These are phyloP conservation scores for Lucilia cuprina DNA, from an alignment of 1,140 invertebrate species.

Conservation along the genomic window DNA sequence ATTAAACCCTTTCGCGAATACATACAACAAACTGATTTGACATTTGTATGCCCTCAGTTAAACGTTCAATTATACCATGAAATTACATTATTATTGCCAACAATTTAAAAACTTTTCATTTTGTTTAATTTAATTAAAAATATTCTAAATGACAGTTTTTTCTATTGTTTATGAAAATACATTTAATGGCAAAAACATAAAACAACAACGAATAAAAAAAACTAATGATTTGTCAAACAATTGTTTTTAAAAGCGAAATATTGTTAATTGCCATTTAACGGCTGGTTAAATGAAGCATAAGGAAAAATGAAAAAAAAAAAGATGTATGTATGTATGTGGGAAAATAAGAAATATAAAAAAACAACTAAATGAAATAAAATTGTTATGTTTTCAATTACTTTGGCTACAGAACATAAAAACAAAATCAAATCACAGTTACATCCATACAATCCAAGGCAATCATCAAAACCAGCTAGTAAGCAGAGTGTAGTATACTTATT, in stretches of 20 bases:
- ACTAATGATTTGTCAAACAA: background rate
- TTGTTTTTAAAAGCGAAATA: background rate
- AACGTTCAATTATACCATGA: background rate
- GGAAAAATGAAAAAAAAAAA: background rate
- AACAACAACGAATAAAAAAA: background rate
- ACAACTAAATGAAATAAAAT: constrained; percentile 5
- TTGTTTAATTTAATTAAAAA: background rate
- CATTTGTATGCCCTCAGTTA: background rate
- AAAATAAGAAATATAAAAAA: background rate
- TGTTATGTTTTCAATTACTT: constrained; percentile 2
- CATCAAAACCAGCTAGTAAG: background rate
- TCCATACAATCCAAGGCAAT: background rate
- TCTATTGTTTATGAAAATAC: background rate
- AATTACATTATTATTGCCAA: background rate
- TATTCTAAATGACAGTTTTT: background rate
- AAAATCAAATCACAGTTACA: background rate
- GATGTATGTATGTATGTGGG: too few relatives aligned
- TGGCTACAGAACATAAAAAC: background rate
- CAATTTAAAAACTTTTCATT: background rate
- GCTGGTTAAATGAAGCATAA: background rate
- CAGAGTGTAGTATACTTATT: background rate
- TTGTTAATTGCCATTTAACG: constrained; percentile 14
- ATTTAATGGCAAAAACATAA: background rate
- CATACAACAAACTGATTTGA: too few relatives aligned
- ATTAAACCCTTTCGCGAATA: too few relatives aligned